Percentiles rank a stretch among this genome's conserved stretches.
Evolutionary conservation across 2,888 invertebrate genomes (phyloP).

Genomic region (Neoscelio sp.): DNA sequence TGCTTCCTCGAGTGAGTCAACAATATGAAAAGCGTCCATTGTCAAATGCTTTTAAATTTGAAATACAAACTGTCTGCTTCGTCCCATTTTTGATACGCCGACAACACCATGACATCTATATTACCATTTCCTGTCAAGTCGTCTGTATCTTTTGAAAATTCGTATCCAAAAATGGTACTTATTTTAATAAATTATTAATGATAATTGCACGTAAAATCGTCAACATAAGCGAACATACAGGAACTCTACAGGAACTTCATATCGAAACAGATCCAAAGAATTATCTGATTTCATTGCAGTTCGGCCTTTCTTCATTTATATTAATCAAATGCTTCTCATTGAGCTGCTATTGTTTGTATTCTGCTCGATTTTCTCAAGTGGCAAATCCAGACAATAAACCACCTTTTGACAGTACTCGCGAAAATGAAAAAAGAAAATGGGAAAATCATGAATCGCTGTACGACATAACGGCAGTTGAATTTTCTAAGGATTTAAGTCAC

Average conservation of each 20-base stretch:
- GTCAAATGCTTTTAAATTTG: slow-evolving; percentile 83
- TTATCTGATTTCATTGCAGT: slow-evolving; percentile 24
- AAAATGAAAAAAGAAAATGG: slow-evolving; percentile 44
- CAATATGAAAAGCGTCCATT: slow-evolving; percentile 81
- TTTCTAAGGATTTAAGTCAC: slow-evolving; percentile 68
- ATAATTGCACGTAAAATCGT: neutral
- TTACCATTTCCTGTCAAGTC: slow-evolving; percentile 26
- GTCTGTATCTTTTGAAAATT: slow-evolving; percentile 29
- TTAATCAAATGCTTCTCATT: slow-evolving; percentile 60
- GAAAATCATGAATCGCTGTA: slow-evolving; percentile 43
- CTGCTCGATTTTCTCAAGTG: slow-evolving; percentile 60
- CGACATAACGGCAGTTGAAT: slow-evolving; percentile 64
- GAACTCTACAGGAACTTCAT: too few relatives aligned
- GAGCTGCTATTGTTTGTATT: slow-evolving; percentile 50
- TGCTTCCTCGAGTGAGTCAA: slow-evolving; percentile 76
- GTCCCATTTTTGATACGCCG: slow-evolving; percentile 53
- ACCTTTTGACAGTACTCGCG: slow-evolving; percentile 44
- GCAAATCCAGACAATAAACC: slow-evolving; percentile 67
- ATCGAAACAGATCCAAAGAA: too few relatives aligned
- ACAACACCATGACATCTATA: slow-evolving; percentile 51
- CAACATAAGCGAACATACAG: too few relatives aligned
- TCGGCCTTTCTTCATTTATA: slow-evolving; percentile 39
- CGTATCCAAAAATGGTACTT: slow-evolving; percentile 17
- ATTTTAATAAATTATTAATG: slow-evolving; percentile 18
- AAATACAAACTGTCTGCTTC: slow-evolving; percentile 81